Evolutionary conservation across 2,113 vertebrate genomes (phyloP).

Genomic region (Lamprologus lemairii): DNA sequence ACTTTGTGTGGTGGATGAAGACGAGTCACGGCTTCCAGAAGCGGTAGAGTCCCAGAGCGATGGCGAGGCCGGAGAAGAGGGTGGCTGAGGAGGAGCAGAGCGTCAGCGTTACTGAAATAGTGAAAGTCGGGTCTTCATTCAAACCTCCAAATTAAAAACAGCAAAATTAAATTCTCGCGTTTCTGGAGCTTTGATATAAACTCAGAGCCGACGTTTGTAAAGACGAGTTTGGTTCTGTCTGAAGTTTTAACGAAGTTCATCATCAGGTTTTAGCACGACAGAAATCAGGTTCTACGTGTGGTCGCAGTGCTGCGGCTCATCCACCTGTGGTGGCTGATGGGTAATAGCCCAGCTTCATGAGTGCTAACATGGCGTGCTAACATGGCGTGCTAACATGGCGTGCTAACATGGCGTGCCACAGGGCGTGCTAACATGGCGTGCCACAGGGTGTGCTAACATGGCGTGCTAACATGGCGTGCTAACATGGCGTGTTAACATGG

Average conservation of each 20-base stretch:
- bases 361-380: background rate
- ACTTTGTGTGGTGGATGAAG: background rate
- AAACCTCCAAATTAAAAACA: background rate
- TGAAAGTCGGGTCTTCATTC: background rate
- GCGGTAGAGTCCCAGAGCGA: conserved; percentile 86
- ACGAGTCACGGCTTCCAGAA: conserved; percentile 73
- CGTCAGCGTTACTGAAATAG: background rate
- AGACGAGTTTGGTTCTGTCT: background rate
- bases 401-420: fast-evolving
- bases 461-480: fast-evolving
- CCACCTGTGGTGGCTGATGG: background rate
- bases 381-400: no score
- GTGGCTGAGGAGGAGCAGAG: conserved; percentile 69
- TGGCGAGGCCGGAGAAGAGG: conserved; percentile 85
- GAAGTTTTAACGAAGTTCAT: background rate
- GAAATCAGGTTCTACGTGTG: background rate
- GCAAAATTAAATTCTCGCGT: fast-evolving
- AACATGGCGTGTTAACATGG: no score
- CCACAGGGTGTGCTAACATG: fast-evolving
- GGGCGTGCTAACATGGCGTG: fast-evolving
- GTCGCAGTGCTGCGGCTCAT: background rate
- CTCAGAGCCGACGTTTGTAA: background rate
- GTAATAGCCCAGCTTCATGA: background rate
- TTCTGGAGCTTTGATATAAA: background rate
- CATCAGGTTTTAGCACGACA: background rate